Evolutionary conservation across 2,888 invertebrate genomes (phyloP), one percentile per base, ranked within the genome.

Genomic region (Stenodema calcarata): DNA sequence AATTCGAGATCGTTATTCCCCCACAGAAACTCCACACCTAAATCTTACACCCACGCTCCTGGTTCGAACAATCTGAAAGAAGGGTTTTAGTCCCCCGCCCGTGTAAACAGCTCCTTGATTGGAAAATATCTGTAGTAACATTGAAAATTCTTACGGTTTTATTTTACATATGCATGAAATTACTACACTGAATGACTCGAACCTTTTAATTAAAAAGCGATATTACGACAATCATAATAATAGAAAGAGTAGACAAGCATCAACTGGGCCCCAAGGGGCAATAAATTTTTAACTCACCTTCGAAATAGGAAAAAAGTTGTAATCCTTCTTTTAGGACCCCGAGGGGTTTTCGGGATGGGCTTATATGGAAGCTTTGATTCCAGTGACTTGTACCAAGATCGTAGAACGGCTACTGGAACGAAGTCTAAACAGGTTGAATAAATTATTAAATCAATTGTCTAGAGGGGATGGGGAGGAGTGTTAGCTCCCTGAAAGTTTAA

Each of bases 371-470:
- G 62, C 23, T 50, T n/a, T n/a, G 23, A 23, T 11, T 23, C 7
- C 62, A 18, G 62, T 62, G 23, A 62, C 62, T 62, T 62, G 62
- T 27, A 23, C 62, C 62, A 62, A 11, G 62, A 23, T 62, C 62
- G 50, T 41, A 16, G n/a, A 76, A 23, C 44, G 82, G 82, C 82
- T 82, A 82, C 82, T 41, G 82, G 11, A 54, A 47, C 27, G 50
- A 80, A 69, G 23, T 27, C 69, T 30, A 54, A 78, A 78, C 27
- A 54, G 80, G 16, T 82, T 35, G 82, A 82, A 82, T 69, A 69
- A 62, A 82, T 82, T 82, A 82, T 69, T 30, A 82, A 82, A 62
- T 82, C 82, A 82, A 82, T 82, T 82, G 82, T 42, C 82, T 69
- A 16, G 16, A 69, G 69, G 69, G 82, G 78, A 78, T 44, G 44